A percentile compares a stretch with the other conserved stretches of the same genome.
Conservation (phyloP, 2,888 invertebrate species). For the Athrips mouffetella region DNA sequence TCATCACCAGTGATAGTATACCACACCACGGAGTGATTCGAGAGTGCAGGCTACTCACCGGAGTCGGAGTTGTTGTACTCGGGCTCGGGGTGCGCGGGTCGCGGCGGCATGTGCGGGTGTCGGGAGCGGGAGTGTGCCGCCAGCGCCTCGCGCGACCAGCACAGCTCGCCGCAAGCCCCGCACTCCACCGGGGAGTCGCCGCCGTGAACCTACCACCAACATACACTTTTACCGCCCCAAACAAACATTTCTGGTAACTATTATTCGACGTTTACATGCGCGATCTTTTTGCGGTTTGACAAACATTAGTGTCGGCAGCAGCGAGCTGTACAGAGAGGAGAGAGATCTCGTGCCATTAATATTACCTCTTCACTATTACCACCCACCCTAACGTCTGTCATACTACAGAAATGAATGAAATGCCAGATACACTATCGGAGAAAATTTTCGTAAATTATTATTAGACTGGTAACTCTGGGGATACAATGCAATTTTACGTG, state of each 20-base stretch:
- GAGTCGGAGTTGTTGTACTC: constrained; percentile 53
- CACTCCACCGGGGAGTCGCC: constrained; percentile 90
- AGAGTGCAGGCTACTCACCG: constrained; percentile 38
- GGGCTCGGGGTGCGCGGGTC: constrained; percentile 22
- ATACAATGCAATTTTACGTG: no score
- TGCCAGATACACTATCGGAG: no score
- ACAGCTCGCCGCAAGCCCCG: constrained; percentile 88
- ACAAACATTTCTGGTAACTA: neutral
- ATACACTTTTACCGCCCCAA: neutral
- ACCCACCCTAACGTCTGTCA: no score
- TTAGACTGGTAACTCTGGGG: no score
- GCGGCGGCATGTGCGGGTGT: constrained; percentile 54
- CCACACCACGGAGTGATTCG: no score
- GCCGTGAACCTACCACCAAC: constrained; percentile 80
- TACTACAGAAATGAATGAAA: no score
- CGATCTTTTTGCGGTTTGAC: constrained; percentile 27
- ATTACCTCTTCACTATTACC: no score
- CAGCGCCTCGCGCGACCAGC: constrained; percentile 81
- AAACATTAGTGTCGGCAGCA: no score
- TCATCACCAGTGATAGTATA: no score
- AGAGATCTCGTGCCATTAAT: no score
- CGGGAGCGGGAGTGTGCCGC: constrained; percentile 51
- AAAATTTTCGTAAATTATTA: no score
- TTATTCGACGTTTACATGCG: constrained; percentile 25
- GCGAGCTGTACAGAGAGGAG: no score